A percentile compares a stretch with the other conserved stretches of the same genome.
These are phyloP conservation scores for Ovis aries DNA, from an alignment of 2,113 vertebrate genomes.

Conservation along the genomic window DNA sequence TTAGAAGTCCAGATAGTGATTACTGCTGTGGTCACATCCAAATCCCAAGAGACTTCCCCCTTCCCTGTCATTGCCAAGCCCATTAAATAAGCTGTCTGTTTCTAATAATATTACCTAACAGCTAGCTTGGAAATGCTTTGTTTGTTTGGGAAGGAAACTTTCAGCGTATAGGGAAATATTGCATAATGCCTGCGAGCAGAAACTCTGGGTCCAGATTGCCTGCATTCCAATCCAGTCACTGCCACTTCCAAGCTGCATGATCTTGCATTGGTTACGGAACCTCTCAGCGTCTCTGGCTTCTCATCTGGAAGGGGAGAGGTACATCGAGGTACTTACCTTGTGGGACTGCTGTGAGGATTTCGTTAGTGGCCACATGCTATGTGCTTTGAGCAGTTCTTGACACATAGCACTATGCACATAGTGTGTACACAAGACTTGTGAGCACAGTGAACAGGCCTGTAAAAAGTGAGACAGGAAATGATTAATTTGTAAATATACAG, in stretches of 20 bases:
- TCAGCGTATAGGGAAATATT: not conserved
- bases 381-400: not conserved
- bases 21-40: not conserved
- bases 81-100: not conserved
- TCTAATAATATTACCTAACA: not conserved
- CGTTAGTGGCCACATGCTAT: not conserved
- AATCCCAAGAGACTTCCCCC: not conserved
- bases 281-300: not conserved
- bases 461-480: not conserved
- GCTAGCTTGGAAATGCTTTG: not conserved
- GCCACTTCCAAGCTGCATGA: not conserved
- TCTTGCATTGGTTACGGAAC: not conserved
- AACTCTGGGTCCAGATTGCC: not conserved
- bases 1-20: not conserved
- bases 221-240: not conserved
- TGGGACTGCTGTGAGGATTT: not conserved
- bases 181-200: not conserved
- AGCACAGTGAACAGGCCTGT: not conserved
- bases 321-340: not conserved
- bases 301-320: not conserved
- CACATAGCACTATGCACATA: not conserved
- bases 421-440: not conserved
- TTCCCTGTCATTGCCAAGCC: not conserved
- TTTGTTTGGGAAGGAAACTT: not conserved
- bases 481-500: not conserved